phyloP scores from a whole-genome alignment of 1,140 invertebrate genomes.

The Dinothrombium tinctorium region DNA sequence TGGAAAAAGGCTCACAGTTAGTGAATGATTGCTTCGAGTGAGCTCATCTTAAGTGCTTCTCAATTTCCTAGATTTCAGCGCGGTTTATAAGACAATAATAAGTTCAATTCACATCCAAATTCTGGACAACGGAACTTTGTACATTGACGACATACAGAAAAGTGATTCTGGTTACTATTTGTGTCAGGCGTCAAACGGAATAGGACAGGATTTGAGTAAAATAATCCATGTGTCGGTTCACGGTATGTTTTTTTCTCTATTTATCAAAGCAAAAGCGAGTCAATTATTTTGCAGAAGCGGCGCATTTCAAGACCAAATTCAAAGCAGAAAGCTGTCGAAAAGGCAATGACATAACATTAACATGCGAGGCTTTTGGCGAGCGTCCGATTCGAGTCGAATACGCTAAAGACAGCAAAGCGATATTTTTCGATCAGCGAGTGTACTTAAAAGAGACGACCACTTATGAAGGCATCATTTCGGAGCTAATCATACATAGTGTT shows the following conservation, averaged over 20 bases:
- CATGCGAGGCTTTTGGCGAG: slow-evolving; percentile 24
- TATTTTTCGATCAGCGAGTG: not conserved
- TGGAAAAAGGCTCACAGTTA: slow-evolving; percentile 21
- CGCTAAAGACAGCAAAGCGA: slow-evolving; percentile 16
- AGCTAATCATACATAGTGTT: slow-evolving; percentile 20
- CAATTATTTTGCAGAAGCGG: slow-evolving; percentile 13
- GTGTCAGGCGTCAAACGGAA: slow-evolving; percentile 23
- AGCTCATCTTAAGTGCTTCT: not conserved
- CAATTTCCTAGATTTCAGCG: not conserved
- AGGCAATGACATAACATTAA: slow-evolving; percentile 20
- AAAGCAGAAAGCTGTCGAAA: slow-evolving; percentile 14
- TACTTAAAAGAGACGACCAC: slow-evolving; percentile 1
- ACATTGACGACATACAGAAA: slow-evolving; percentile 16
- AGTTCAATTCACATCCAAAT: slow-evolving; percentile 18
- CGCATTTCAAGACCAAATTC: slow-evolving; percentile 16
- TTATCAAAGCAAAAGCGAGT: no score
- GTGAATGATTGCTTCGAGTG: not conserved
- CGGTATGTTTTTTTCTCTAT: slow-evolving; percentile 16
- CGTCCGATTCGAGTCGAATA: slow-evolving; percentile 23
- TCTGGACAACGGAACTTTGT: slow-evolving; percentile 19
- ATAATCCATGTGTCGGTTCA: slow-evolving; percentile 21
- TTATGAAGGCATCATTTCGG: slow-evolving; percentile 7
- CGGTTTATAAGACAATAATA: slow-evolving; percentile 1
- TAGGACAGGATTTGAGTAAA: slow-evolving; percentile 23
- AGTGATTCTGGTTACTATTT: slow-evolving; percentile 23